Evolutionary conservation across 2,797 vertebrate species (phyloP), one percentile per base, ranked within the genome.

Genomic region (Passerculus sandwichensis): DNA sequence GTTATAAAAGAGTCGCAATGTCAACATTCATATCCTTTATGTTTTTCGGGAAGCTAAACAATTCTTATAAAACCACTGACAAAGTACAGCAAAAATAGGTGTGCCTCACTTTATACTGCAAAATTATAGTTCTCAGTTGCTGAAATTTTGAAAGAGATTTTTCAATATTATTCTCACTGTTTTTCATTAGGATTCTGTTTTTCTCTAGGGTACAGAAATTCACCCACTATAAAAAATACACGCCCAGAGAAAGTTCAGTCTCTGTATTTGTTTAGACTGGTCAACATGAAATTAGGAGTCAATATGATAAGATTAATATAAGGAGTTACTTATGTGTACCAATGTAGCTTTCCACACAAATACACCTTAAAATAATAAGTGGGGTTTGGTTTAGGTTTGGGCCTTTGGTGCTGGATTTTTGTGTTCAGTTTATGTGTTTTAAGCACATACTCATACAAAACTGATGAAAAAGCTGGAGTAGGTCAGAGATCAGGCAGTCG

Each of bases 1-100:
- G 54, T 86, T 96, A 73, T 32, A 66, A 74, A 95, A 88, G 75
- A 94, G 62, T 88, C 81, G 79, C 66, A 82, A 53, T 95, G 94
- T 93, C 90, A 73, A 13, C 72, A 93, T 96, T 92, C 85, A 96
- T 96, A 97, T 96, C 74, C 86, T 96, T 97, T 94, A 93, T 91
- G 67, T 67, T 96, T 96, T 96, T 95, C 89, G 72, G 91, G 76
- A 77, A 88, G 81, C 70, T 93, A 89, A 97, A 95, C 70, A 81
- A 62, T 76, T 86, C 76, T 76, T 70, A 72, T 95, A 97, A 96
- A 96, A 90, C 26, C 38, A 50, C 42, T 76, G 40, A 62, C 81
- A 73, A 61, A 80, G 56, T 57, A 51, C 27, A 82, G 86, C 34
- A 61, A 44, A 95, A 82, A 75, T 70, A 93, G 42, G 17, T 44